These are phyloP conservation scores for Galeruca laticollis DNA, from an alignment of 2,888 invertebrate genomes.

Conservation along the genomic window DNA sequence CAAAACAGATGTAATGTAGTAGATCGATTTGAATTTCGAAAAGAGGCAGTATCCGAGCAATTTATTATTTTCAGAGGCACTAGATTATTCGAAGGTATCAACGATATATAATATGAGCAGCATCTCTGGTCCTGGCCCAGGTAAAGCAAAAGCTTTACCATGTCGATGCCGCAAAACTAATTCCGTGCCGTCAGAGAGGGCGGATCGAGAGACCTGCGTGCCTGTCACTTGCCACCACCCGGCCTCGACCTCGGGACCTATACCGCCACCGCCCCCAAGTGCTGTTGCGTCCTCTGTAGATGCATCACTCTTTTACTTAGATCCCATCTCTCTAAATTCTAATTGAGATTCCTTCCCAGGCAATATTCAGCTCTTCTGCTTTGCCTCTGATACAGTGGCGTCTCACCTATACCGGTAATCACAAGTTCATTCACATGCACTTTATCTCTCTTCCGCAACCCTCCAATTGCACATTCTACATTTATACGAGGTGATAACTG, in stretches of 20 bases:
- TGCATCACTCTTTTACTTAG: slow-evolving; percentile 64
- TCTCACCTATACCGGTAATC: slow-evolving; percentile 13
- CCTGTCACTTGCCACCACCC: slow-evolving; percentile 68
- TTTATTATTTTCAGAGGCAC: slow-evolving; percentile 26
- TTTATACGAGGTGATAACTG: neutral
- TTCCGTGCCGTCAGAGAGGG: slow-evolving; percentile 65
- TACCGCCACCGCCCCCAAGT: slow-evolving; percentile 61
- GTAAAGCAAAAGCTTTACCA: slow-evolving; percentile 57
- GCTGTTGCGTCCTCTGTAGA: slow-evolving; percentile 59
- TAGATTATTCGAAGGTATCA: slow-evolving; percentile 28
- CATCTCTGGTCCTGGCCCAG: slow-evolving; percentile 51
- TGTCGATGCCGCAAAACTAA: slow-evolving; percentile 63
- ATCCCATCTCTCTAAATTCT: slow-evolving; percentile 65
- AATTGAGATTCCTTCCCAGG: slow-evolving; percentile 64
- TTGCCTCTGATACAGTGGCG: slow-evolving; percentile 39
- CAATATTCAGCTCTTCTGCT: slow-evolving; percentile 47
- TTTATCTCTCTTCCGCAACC: neutral
- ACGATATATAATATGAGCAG: slow-evolving; percentile 30
- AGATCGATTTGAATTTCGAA: slow-evolving; percentile 18
- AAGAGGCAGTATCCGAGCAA: slow-evolving; percentile 11
- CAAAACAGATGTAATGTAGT: slow-evolving; percentile 18
- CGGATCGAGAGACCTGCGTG: slow-evolving; percentile 66
- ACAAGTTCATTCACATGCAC: slow-evolving; percentile 14
- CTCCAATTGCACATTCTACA: neutral
- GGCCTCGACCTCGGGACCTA: slow-evolving; percentile 65